Conservation (phyloP, 1,140 invertebrate genomes). For the Acromyrmex charruanus region DNA sequence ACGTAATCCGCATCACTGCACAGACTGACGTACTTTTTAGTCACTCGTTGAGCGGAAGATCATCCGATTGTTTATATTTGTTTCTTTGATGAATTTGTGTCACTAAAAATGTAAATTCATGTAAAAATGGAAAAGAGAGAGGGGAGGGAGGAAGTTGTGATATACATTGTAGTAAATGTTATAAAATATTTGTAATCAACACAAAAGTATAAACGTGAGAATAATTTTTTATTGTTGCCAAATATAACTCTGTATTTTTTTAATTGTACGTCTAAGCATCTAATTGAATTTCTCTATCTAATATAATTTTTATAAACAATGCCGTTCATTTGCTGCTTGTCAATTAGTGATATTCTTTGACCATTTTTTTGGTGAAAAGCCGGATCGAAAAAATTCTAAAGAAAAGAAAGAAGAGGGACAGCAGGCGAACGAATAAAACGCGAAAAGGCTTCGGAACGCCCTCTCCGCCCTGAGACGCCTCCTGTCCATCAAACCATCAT, state of each 20-base stretch:
- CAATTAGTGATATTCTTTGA: constrained; percentile 39
- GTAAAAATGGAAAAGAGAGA: not conserved
- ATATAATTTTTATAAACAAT: constrained; percentile 37
- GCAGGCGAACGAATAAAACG: constrained; percentile 79
- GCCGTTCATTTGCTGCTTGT: not conserved
- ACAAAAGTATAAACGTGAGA: not conserved
- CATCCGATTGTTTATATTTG: constrained; percentile 42
- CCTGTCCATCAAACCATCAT: constrained; percentile 84
- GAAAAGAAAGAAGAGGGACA: constrained; percentile 70
- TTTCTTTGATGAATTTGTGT: constrained; percentile 11
- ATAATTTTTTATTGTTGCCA: not conserved
- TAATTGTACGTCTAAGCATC: not conserved
- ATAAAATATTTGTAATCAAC: constrained; percentile 8
- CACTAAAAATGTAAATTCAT: constrained; percentile 11
- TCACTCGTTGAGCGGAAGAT: constrained; percentile 53
- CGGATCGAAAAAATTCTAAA: constrained; percentile 22
- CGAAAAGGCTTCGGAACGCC: constrained; percentile 80
- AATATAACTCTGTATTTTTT: not conserved
- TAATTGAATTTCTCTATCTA: not conserved
- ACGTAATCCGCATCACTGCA: constrained; percentile 60
- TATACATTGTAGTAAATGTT: not conserved
- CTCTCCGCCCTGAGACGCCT: constrained; percentile 81
- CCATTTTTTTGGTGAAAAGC: constrained; percentile 43
- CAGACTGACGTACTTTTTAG: constrained; percentile 57
- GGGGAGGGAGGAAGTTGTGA: not conserved